Conservation (phyloP, 2,888 invertebrate genomes). For the Polydesmus complanatus region DNA sequence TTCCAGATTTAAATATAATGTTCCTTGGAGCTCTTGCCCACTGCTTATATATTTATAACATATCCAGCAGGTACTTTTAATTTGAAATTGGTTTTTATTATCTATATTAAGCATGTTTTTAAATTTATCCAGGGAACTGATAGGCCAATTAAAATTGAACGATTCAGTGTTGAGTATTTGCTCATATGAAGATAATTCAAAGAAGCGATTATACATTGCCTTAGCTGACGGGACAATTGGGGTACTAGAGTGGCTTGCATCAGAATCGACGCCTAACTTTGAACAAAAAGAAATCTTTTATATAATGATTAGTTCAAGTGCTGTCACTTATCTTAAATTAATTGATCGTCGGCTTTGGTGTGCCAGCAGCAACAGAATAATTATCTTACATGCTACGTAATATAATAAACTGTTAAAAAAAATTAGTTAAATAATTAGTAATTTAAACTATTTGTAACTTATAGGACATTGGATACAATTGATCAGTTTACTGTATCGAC, state of each 20-base stretch:
- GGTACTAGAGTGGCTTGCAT: slow-evolving; percentile 31
- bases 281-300: slow-evolving; percentile 27
- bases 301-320: slow-evolving; percentile 37
- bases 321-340: slow-evolving; percentile 33
- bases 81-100: background rate
- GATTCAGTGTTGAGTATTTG: slow-evolving; percentile 36
- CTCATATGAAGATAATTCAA: slow-evolving; percentile 26
- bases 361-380: slow-evolving; percentile 36
- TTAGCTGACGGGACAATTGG: slow-evolving; percentile 40
- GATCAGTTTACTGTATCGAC: slow-evolving; percentile 36
- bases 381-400: slow-evolving; percentile 36
- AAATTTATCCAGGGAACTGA: slow-evolving; percentile 24
- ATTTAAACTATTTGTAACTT: slow-evolving; percentile 13
- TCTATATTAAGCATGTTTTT: background rate
- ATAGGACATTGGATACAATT: slow-evolving; percentile 32
- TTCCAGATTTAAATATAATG: slow-evolving; percentile 28
- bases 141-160: slow-evolving; percentile 37
- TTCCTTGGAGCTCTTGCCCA: slow-evolving; percentile 36
- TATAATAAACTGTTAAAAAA: slow-evolving; percentile 4
- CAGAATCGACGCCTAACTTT: background rate
- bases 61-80: slow-evolving; percentile 25
- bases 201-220: slow-evolving; percentile 34
- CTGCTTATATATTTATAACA: slow-evolving; percentile 32
- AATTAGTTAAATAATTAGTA: too few relatives aligned
- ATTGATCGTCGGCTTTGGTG: slow-evolving; percentile 35